Base-by-base conservation (phyloP, 2,888 invertebrate genomes). In the Drosophila ochracea region DNA sequence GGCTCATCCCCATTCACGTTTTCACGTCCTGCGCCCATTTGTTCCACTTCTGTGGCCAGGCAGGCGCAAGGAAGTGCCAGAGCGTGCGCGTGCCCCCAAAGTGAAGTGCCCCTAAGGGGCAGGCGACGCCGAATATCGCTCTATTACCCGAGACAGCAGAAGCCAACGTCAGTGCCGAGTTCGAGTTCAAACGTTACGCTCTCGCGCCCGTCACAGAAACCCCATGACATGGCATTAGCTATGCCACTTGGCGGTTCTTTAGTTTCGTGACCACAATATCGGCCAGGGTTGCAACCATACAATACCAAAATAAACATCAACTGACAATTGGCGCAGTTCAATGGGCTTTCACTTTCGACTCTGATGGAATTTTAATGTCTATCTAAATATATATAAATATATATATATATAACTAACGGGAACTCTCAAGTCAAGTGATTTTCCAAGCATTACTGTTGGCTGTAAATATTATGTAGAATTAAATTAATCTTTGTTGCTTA, bases 1-100 rank as follows among this genome's bases (percentile, higher is more conserved):
- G 54, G 37, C 72, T 52, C 49, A 60, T 55, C 52, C 70, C 41
- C 21, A 31, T 58, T 21, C 58, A 41, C 58, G 31, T 43, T 43
- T 53, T 54, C 79, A 82, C 89, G 90, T 85, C 84, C 84, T 85
- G 90, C 77, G 76, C 72, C 84, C 84, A 90, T 85, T 85, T 90
- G 84, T 85, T 85, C 84, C 84, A 85, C 84, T 85, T 88, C 86
- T 89, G 90, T 90, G 84, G 73, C 78, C 89, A 90, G 75, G 73
- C 80, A 89, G 90, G 84, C 84, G 89, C 84, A 85, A 85, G 84
- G 89, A 90, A 85, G 84, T 85, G 84, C 86, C 86, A 90, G 84
- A 90, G 84, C 84, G 84, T 90, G 89, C 84, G 88, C 82, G 82
- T 86, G 86, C 83, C 89, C 89, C 76, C 80, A 64, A 72, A 62